These are phyloP conservation scores for Corbicula japonica DNA, from an alignment of 2,888 invertebrate genomes.

Conservation along the genomic window DNA sequence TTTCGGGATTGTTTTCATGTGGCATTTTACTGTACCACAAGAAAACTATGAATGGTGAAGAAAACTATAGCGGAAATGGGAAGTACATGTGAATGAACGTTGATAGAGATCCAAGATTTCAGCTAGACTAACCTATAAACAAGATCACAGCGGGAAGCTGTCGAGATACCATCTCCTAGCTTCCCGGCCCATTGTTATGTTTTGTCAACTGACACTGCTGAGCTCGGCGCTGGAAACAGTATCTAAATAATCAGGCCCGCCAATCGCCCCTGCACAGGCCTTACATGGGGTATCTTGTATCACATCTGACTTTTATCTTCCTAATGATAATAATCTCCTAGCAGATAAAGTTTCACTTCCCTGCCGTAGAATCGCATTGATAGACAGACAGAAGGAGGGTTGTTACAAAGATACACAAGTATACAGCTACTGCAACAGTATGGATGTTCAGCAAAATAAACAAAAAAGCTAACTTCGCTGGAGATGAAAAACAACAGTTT, in stretches of 20 bases:
- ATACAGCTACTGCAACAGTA: too few species aligned
- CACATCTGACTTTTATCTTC: constrained; percentile 62
- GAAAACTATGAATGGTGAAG: not conserved
- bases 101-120: constrained; percentile 4
- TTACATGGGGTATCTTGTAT: constrained; percentile 39
- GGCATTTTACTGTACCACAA: too few species aligned
- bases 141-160: constrained; percentile 4
- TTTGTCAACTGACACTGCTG: constrained; percentile 46
- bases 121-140: constrained; percentile 6
- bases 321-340: constrained; percentile 52
- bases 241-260: constrained; percentile 30
- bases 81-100: constrained; percentile 15
- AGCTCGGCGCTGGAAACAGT: constrained; percentile 30
- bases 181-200: constrained; percentile 43
- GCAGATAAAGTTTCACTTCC: constrained; percentile 39
- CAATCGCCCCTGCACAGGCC: constrained; percentile 28
- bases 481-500: too few species aligned
- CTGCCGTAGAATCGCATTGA: not conserved
- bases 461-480: too few species aligned
- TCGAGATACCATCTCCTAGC: constrained; percentile 7
- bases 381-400: constrained; percentile 23
- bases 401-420: not conserved
- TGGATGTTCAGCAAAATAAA: too few species aligned
- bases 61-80: constrained; percentile 1
- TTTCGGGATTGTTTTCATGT: too few species aligned